Percentiles rank a stretch among this genome's conserved stretches.
phyloP scores from a whole-genome alignment of 2,888 invertebrate species.

The Sturmia bella region DNA sequence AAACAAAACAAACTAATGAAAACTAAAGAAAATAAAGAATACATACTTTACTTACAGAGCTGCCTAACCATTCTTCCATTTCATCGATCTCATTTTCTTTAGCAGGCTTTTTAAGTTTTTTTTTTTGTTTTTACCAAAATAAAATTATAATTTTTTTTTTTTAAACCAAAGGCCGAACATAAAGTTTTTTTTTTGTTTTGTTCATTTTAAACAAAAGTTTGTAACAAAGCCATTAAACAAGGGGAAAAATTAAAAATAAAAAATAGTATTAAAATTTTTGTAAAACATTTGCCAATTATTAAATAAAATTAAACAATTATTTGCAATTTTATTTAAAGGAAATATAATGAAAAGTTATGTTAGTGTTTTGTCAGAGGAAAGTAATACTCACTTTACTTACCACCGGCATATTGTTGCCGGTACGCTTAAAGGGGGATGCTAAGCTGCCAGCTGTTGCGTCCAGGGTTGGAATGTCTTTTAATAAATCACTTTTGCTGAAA shows the following conservation, averaged over 20 bases:
- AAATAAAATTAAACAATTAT: constrained; percentile 48
- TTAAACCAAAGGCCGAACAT: constrained; percentile 72
- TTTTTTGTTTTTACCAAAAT: constrained; percentile 72
- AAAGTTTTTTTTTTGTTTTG: constrained; percentile 60
- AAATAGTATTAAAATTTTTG: constrained; percentile 69
- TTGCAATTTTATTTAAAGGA: constrained; percentile 44
- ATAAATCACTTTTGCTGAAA: constrained; percentile 82
- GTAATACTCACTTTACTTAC: constrained; percentile 81
- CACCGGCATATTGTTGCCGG: constrained; percentile 78
- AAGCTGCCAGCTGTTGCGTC: constrained; percentile 80
- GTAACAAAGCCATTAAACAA: constrained; percentile 77
- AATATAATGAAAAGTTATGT: constrained; percentile 63
- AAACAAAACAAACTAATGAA: constrained; percentile 43
- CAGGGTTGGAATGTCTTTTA: constrained; percentile 84
- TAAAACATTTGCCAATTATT: constrained; percentile 69
- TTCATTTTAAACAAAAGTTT: constrained; percentile 57
- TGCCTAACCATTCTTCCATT: constrained; percentile 96
- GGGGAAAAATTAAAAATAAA: constrained; percentile 73
- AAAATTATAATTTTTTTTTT: constrained; percentile 69
- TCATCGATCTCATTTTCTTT: constrained; percentile 95
- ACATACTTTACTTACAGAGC: constrained; percentile 83
- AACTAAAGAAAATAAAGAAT: constrained; percentile 53
- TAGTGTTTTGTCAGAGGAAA: constrained; percentile 75
- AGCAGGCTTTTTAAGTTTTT: constrained; percentile 83
- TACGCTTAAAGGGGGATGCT: constrained; percentile 74